Evolutionary conservation across 2,113 vertebrate species (phyloP), one percentile per base, ranked within the genome.

Genomic region (Poicephalus meyeri): DNA sequence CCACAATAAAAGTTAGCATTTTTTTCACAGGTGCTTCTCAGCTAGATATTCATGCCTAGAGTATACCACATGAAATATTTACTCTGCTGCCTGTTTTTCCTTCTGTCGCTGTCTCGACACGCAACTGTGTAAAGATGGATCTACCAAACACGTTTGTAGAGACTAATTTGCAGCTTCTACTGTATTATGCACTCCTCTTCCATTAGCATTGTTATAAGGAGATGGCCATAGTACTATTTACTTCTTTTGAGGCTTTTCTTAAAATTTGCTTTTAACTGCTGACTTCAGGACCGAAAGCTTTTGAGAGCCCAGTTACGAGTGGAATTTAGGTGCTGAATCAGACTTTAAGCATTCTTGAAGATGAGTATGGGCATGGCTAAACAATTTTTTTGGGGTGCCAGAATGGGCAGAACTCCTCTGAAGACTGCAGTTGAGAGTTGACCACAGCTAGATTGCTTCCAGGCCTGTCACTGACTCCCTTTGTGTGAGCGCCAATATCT

Each of bases 401-500:
- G 19, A 83, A 84, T 11, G 14, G 37, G 11, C 42, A 84, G 50
- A 6, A 78, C 31, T 47, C 25, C 37, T 20, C 29, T n/a, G n/a
- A 86, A 71, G 26, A 97, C n/a, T 80, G 29, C 16, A 82, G 52
- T 0, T 49, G 35, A 80, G 71, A 23, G 25, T 8, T 63, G 66
- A 84, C 47, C 35, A 55, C 41, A 93, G 19, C 37, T 68, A 60
- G 61, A 68, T 69, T 84, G 18, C 20, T 91, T 91, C 56, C 95
- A 96, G 68, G 10, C 28, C 56, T 35, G 29, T 55, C 44, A 37
- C n/a, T 55, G 35, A 29, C 33, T 60, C 8, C 2, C 3, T 81
- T 76, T 3, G 0, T 79, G 42, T 0, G 0, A 84, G 16, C 37
- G 16, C 50, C 64, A 94, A 3, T 46, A 63, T 52, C n/a, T 53